A percentile compares a stretch with the other conserved stretches of the same genome.
Evolutionary conservation across 2,113 vertebrate species (phyloP).

Genomic region (Pardalotus punctatus): DNA sequence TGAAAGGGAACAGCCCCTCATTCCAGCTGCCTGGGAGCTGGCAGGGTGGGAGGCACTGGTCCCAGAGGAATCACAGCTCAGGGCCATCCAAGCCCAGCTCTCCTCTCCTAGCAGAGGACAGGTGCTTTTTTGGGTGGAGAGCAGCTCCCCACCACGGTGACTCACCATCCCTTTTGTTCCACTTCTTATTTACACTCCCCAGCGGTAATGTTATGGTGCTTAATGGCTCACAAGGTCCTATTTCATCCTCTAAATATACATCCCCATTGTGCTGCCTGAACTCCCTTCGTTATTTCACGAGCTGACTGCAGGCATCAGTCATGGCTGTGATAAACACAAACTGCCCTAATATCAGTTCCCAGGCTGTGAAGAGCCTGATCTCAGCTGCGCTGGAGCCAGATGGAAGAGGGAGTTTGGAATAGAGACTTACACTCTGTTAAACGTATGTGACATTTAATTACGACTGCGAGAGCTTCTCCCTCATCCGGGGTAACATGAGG

Average conservation of each 20-base stretch:
- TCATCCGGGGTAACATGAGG: background rate
- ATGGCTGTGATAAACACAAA: background rate
- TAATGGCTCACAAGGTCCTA: background rate
- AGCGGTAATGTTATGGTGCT: background rate
- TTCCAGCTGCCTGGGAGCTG: background rate
- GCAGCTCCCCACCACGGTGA: accelerated
- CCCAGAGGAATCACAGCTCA: accelerated
- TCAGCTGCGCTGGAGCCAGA: slow-evolving; percentile 22
- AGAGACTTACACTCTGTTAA: background rate
- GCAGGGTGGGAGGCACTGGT: background rate
- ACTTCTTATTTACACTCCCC: background rate
- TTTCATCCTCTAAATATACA: background rate
- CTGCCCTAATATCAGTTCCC: background rate
- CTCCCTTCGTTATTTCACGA: background rate
- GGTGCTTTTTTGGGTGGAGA: background rate
- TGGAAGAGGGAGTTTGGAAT: slow-evolving; percentile 1
- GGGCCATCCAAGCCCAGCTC: background rate
- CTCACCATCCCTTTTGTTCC: background rate
- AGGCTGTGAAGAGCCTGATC: background rate
- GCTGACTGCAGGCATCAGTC: slow-evolving; percentile 7
- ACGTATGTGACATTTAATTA: slow-evolving; percentile 45
- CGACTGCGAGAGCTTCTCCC: background rate
- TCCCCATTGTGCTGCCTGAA: background rate
- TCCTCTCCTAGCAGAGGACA: background rate
- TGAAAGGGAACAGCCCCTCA: background rate